These are phyloP conservation scores for Gymnocheta viridis DNA, from an alignment of 2,888 invertebrate genomes.

Conservation along the genomic window DNA sequence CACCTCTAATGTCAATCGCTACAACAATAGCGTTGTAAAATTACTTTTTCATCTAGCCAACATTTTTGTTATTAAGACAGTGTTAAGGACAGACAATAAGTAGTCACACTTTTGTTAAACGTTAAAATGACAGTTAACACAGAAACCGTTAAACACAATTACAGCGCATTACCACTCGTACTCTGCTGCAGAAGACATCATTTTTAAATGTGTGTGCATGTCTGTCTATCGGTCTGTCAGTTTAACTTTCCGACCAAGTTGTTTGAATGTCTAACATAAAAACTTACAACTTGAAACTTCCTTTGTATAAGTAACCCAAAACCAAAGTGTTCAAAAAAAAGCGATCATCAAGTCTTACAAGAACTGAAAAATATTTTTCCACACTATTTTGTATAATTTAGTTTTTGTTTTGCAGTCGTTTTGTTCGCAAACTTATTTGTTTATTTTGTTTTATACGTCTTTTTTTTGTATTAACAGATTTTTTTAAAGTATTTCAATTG, in stretches of 20 bases:
- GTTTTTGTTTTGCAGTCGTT: conserved; percentile 15
- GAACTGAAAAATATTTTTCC: conserved; percentile 28
- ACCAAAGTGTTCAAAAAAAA: background rate
- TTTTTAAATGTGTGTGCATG: background rate
- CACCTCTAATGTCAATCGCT: no score
- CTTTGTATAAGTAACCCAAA: background rate
- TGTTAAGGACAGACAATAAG: conserved; percentile 11
- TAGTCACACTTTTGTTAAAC: conserved; percentile 46
- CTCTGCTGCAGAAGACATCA: background rate
- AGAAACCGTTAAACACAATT: conserved; percentile 41
- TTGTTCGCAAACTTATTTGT: conserved; percentile 28
- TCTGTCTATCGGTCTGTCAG: background rate
- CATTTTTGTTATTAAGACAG: background rate
- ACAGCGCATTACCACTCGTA: conserved; percentile 19
- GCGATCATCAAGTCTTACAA: background rate
- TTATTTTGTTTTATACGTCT: background rate
- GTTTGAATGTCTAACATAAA: background rate
- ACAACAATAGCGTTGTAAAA: no score
- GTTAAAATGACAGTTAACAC: conserved; percentile 55
- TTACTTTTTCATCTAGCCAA: background rate
- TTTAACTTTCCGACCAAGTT: conserved; percentile 5
- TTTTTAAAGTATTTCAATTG: conserved; percentile 14
- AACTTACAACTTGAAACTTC: conserved; percentile 28
- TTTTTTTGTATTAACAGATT: background rate
- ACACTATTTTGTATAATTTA: conserved; percentile 13